phyloP scores from a whole-genome alignment of 2,888 invertebrate species.

The Nephrocerus scutellatus region DNA sequence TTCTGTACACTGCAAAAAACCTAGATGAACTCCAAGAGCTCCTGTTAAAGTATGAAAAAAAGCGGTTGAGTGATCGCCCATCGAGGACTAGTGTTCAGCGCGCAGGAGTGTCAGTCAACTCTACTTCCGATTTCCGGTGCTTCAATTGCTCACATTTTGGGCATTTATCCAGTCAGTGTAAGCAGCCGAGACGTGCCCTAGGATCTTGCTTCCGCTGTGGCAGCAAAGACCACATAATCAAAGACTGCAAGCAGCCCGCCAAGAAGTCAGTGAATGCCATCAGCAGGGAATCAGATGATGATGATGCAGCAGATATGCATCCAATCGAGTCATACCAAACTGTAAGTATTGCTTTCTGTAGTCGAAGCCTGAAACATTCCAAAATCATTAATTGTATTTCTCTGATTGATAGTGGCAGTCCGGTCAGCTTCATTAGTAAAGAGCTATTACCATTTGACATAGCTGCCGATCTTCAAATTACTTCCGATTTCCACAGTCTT shows the following conservation, averaged over 20 bases:
- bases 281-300: not conserved
- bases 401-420: constrained; percentile 17
- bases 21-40: constrained; percentile 11
- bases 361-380: not conserved
- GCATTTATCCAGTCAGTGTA: constrained; percentile 5
- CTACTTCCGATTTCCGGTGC: constrained; percentile 4
- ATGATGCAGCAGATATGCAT: not conserved
- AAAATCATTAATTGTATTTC: constrained; percentile 3
- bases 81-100: not conserved
- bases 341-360: constrained; percentile 14
- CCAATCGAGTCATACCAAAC: constrained; percentile 5
- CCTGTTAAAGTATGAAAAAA: constrained; percentile 5
- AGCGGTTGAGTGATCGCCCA: constrained; percentile 7
- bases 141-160: constrained; percentile 16
- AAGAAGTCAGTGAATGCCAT: constrained; percentile 1
- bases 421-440: constrained; percentile 11
- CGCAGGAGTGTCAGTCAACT: not conserved
- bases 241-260: constrained; percentile 4
- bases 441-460: constrained; percentile 10
- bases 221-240: not conserved
- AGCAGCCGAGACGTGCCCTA: constrained; percentile 4
- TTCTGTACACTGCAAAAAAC: constrained; percentile 11
- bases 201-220: constrained; percentile 12
- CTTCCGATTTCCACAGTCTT: constrained; percentile 9
- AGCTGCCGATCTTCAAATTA: not conserved